These are phyloP conservation scores for Drymodes brunneopygia DNA, from an alignment of 2,113 vertebrate species.

Conservation along the genomic window DNA sequence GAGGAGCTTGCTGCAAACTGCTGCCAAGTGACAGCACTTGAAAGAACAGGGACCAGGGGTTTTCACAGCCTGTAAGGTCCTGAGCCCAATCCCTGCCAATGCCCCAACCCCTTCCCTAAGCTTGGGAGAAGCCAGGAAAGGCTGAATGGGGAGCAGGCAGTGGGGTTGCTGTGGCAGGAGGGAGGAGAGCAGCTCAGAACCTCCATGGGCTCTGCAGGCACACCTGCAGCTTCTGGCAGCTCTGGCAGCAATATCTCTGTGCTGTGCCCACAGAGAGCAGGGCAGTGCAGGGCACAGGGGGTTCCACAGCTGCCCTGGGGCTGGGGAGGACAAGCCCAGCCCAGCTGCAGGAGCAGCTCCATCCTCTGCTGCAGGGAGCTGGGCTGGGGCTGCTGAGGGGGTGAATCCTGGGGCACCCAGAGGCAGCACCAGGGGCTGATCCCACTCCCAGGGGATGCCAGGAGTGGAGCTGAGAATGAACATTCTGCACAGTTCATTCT, in stretches of 20 bases:
- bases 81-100: not conserved
- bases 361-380: too few relatives aligned
- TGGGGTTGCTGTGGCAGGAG: not conserved
- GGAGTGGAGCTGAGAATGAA: too few relatives aligned
- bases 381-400: too few relatives aligned
- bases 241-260: not conserved
- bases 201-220: not conserved
- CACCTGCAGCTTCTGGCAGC: not conserved
- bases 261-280: not conserved
- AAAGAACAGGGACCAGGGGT: not conserved
- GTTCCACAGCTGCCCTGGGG: not conserved
- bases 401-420: too few relatives aligned
- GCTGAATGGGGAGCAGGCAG: not conserved
- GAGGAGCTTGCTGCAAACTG: not conserved
- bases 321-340: not conserved
- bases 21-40: not conserved
- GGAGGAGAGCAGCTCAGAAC: not conserved
- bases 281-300: not conserved
- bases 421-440: too few relatives aligned
- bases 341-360: not conserved
- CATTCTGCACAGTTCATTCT: too few relatives aligned
- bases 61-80: not conserved
- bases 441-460: too few relatives aligned
- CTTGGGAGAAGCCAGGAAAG: not conserved
- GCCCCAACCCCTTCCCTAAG: not conserved